Evolutionary conservation across 2,113 vertebrate genomes (phyloP).

Genomic region (Malurus elegans): DNA sequence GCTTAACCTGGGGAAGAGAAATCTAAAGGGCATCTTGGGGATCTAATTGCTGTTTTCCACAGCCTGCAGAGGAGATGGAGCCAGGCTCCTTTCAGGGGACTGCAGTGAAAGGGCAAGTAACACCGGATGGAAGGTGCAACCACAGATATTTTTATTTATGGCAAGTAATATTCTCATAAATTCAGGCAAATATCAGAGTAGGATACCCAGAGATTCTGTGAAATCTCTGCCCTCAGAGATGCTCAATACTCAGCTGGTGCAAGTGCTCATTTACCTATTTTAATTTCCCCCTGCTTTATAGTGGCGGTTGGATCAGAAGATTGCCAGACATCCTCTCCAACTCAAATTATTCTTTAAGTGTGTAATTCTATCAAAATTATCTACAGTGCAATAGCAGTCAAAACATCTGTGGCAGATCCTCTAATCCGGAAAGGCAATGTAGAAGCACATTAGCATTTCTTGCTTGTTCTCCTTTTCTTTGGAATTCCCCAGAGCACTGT

Average conservation of each 20-base stretch:
- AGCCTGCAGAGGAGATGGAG: neutral
- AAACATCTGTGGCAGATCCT: neutral
- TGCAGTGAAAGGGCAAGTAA: neutral
- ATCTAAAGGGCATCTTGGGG: neutral
- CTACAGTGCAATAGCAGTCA: neutral
- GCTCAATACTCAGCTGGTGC: neutral
- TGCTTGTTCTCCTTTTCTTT: conserved; percentile 1
- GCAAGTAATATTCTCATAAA: neutral
- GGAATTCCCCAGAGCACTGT: conserved; percentile 38
- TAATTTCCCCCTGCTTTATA: neutral
- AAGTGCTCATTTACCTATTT: neutral
- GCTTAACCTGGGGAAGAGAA: neutral
- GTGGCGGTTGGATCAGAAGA: neutral
- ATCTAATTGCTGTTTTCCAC: neutral
- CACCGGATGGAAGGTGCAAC: neutral
- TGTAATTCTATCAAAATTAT: neutral
- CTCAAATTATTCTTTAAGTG: neutral
- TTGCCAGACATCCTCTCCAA: neutral
- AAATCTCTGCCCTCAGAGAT: neutral
- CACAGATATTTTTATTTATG: neutral
- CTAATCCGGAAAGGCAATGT: neutral
- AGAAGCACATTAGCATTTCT: conserved; percentile 2
- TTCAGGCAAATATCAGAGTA: neutral
- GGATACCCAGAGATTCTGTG: neutral
- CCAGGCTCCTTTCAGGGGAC: neutral